phyloP scores from a whole-genome alignment of 2,113 vertebrate species.

The Cyanoderma ruficeps region DNA sequence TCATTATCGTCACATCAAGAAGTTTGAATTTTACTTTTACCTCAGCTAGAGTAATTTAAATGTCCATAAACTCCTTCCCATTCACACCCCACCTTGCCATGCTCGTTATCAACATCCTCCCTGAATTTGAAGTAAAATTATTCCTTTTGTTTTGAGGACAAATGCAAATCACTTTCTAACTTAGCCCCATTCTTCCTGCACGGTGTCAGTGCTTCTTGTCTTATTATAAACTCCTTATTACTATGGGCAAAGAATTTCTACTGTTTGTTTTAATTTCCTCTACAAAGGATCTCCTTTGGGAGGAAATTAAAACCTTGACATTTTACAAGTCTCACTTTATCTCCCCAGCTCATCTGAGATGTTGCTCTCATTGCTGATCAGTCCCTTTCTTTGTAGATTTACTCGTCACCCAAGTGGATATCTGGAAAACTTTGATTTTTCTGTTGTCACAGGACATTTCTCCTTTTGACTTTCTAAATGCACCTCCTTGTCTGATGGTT shows the following conservation, averaged over 20 bases:
- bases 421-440: conserved; percentile 33
- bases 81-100: not conserved
- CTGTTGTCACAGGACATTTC: conserved; percentile 38
- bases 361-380: conserved; percentile 22
- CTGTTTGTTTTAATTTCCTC: conserved; percentile 67
- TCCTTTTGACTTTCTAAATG: conserved; percentile 44
- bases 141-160: not conserved
- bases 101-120: not conserved
- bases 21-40: conserved; percentile 1
- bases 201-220: not conserved
- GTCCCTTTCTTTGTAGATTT: conserved; percentile 10
- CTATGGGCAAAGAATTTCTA: conserved; percentile 15
- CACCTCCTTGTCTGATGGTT: not conserved
- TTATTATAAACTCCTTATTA: conserved; percentile 10
- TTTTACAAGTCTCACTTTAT: conserved; percentile 42
- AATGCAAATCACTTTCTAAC: not conserved
- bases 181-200: not conserved
- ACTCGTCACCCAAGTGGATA: not conserved
- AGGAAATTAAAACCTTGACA: conserved; percentile 57
- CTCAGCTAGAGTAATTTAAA: conserved; percentile 1
- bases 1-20: not conserved
- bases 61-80: not conserved
- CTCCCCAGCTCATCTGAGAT: conserved; percentile 38
- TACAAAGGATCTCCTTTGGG: not conserved
- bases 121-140: not conserved